These are phyloP conservation scores for Chamaea fasciata DNA, from an alignment of 2,113 vertebrate genomes.

Conservation along the genomic window DNA sequence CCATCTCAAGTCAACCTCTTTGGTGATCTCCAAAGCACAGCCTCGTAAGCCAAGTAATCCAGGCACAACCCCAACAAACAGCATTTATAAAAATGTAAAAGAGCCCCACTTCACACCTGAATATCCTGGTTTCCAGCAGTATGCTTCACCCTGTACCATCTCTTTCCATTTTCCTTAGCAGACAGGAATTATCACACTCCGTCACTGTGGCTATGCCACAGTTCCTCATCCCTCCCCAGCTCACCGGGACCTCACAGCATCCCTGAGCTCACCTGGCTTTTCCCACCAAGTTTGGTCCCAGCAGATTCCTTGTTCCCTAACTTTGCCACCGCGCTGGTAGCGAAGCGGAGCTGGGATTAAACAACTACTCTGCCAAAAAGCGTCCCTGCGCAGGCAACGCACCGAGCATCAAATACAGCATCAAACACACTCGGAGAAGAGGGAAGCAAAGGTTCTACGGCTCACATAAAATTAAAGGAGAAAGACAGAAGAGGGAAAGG, in stretches of 20 bases:
- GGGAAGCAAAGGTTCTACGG: background rate
- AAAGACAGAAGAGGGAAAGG: background rate
- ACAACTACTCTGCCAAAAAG: background rate
- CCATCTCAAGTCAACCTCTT: background rate
- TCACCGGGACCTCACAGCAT: background rate
- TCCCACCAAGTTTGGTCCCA: background rate
- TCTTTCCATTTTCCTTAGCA: background rate
- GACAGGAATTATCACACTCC: background rate
- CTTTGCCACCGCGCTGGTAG: background rate
- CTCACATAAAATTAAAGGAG: background rate
- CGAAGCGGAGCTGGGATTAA: background rate
- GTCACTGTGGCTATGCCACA: background rate
- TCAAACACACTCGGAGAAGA: background rate
- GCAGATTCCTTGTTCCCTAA: background rate
- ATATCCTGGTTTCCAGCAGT: background rate
- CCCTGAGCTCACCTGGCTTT: background rate
- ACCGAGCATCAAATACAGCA: background rate
- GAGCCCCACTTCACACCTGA: background rate
- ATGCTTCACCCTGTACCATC: background rate
- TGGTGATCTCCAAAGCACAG: background rate
- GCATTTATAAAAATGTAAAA: background rate
- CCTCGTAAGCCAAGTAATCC: background rate
- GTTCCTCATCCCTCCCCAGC: background rate
- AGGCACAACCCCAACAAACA: background rate
- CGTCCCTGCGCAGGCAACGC: fast-evolving